phyloP scores from a whole-genome alignment of 2,113 vertebrate species.

The Donacobius atricapilla region DNA sequence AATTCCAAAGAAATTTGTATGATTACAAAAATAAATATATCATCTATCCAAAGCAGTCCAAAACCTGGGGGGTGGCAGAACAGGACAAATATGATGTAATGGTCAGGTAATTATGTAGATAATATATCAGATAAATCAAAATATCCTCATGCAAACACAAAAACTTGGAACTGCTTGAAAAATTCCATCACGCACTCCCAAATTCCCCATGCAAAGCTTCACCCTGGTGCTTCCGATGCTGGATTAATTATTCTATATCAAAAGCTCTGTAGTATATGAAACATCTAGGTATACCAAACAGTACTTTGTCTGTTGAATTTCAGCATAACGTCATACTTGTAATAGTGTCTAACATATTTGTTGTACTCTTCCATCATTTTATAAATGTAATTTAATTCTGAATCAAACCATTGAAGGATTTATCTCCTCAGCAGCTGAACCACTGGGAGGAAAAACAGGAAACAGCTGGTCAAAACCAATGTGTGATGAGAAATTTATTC shows the following conservation, averaged over 20 bases:
- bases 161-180: background rate
- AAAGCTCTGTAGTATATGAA: background rate
- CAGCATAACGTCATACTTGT: background rate
- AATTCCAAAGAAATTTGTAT: background rate
- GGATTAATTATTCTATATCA: background rate
- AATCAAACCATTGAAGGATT: background rate
- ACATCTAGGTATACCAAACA: background rate
- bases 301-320: background rate
- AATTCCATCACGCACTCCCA: background rate
- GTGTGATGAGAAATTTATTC: background rate
- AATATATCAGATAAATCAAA: background rate
- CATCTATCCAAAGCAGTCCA: background rate
- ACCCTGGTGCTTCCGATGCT: background rate
- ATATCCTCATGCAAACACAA: background rate
- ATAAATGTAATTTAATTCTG: background rate
- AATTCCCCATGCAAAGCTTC: background rate
- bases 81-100: background rate
- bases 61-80: background rate
- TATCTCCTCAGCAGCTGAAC: background rate
- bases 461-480: conserved; percentile 50
- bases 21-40: background rate
- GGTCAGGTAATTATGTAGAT: background rate
- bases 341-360: background rate
- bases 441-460: conserved; percentile 47
- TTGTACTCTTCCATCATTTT: background rate